phyloP scores from a whole-genome alignment of 2,797 vertebrate species.

The Muscicapa comitata region DNA sequence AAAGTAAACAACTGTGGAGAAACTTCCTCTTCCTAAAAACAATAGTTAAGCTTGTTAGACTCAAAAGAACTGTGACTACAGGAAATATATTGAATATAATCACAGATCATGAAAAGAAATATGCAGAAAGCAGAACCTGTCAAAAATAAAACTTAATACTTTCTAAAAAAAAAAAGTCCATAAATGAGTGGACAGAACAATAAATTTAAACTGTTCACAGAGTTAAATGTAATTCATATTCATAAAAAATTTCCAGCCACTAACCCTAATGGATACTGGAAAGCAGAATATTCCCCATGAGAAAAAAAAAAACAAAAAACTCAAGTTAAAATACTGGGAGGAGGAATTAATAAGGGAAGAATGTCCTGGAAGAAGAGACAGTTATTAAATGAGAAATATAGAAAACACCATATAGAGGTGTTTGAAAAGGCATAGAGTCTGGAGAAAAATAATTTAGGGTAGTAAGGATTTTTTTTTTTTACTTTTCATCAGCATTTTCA shows the following conservation, averaged over 20 bases:
- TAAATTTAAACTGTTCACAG: not conserved
- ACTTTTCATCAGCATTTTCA: not conserved
- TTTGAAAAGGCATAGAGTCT: not conserved
- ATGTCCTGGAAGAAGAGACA: not conserved
- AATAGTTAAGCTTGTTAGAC: not conserved
- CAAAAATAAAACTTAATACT: not conserved
- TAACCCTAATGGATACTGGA: not conserved
- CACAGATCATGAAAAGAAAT: not conserved
- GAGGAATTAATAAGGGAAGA: not conserved
- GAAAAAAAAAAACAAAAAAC: not conserved
- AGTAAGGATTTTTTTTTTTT: not conserved
- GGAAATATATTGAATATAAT: not conserved
- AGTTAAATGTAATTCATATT: not conserved
- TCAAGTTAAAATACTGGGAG: not conserved
- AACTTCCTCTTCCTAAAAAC: slow-evolving; percentile 91
- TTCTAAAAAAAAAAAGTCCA: not conserved
- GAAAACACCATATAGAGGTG: not conserved
- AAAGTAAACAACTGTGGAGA: slow-evolving; percentile 96
- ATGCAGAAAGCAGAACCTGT: not conserved
- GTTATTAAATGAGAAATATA: not conserved
- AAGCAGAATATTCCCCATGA: not conserved
- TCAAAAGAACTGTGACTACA: not conserved
- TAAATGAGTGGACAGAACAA: not conserved
- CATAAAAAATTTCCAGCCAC: not conserved
- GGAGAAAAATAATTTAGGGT: not conserved